A percentile compares a stretch with the other conserved stretches of the same genome.
phyloP scores from a whole-genome alignment of 2,797 vertebrate species.

The Euphonia xanthogaster region DNA sequence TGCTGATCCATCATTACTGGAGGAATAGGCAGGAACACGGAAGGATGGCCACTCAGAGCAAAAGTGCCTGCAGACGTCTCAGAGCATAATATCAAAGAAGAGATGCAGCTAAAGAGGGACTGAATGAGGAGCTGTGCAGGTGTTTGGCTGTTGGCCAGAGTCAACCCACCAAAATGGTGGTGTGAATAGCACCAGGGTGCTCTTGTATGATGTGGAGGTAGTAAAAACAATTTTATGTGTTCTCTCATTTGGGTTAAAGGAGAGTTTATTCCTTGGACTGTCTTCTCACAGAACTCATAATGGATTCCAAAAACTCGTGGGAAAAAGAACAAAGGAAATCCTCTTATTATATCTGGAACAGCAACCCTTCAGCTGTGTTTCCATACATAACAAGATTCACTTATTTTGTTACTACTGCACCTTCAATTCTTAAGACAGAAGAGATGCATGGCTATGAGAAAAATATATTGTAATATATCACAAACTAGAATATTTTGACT shows the following conservation, averaged over 20 bases:
- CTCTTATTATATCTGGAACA: background rate
- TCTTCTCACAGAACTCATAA: background rate
- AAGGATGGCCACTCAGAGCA: fast-evolving
- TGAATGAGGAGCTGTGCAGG: fast-evolving
- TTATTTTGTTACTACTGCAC: background rate
- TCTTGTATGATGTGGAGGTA: background rate
- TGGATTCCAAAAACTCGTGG: background rate
- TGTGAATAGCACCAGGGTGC: background rate
- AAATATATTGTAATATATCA: background rate
- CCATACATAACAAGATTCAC: background rate
- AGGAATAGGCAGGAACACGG: background rate
- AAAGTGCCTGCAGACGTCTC: background rate
- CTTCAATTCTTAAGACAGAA: background rate
- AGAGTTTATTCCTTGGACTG: background rate
- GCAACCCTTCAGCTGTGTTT: background rate
- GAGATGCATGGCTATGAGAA: background rate
- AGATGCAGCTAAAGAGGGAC: background rate
- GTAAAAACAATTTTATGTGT: background rate
- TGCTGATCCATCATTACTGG: background rate
- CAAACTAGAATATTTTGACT: background rate
- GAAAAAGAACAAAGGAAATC: conserved; percentile 22
- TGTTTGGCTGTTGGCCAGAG: background rate
- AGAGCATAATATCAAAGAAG: background rate
- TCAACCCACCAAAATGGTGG: background rate
- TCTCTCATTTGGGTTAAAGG: background rate